Evolutionary conservation across 2,888 invertebrate species (phyloP), one percentile per base, ranked within the genome.

Genomic region (Bugulina stolonifera): DNA sequence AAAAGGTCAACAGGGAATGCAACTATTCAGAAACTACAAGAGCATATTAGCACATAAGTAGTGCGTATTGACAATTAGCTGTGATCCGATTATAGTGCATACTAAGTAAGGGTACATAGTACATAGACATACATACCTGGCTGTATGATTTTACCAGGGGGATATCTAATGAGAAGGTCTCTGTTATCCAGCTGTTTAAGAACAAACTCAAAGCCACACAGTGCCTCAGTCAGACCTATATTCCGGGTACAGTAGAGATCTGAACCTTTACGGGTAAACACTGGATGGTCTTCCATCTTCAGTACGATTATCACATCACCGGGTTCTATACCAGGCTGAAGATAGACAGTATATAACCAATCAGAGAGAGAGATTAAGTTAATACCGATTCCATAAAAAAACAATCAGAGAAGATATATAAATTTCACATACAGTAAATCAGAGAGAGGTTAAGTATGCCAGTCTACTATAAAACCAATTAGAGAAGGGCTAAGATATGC

Each of bases 141-240:
- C 79, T 91, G 90, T 75, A 96, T 89, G 25, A 95, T 90, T 77
- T 91, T 89, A 23, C 94, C 95, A 2, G 92, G 88, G 71, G 89
- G 87, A 78, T 90, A 90, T 82, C 88, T 89, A 72, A 97, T 87
- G 72, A 93, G 87, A 74, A 96, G 86, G 80, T 91, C 90, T 69
- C 94, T 88, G 0, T 92, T 93, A 86, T 96, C 95, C 77, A 97
- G 87, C 84, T 96, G 95, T 80, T 90, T 90, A n/a, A 96, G 86
- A 70, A 90, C 88, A 84, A 93, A 90, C 73, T 89, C 87, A 84
- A 94, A 93, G 3, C 96, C 96, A 86, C 95, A 95, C 14, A 96
- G 86, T 22, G 96, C 93, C 83, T 96, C 94, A 1, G 93, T 91
- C 71, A 96, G 85, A 57, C 90, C 89, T 57, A 96, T 89, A 73